Evolutionary conservation across 37 sponge, comb jelly and placozoan genomes (phyloP).

Genomic region (Crambe crambe): DNA sequence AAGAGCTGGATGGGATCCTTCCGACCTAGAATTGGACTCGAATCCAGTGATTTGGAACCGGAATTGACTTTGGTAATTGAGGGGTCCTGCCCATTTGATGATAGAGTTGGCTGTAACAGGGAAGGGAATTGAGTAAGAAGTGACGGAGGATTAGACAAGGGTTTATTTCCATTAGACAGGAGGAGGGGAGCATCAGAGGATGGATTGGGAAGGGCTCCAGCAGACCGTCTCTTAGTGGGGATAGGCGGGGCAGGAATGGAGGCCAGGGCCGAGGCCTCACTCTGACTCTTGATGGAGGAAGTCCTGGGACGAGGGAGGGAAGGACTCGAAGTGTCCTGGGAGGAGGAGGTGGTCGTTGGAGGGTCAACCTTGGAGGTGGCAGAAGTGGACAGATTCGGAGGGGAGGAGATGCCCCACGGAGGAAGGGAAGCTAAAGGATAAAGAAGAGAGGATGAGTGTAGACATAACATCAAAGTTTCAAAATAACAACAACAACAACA

Average conservation of each 20-base stretch:
- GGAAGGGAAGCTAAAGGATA: background rate
- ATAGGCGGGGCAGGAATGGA: background rate
- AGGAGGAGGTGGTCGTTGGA: background rate
- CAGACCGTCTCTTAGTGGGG: background rate
- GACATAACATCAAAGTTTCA: no score
- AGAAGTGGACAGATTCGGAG: background rate
- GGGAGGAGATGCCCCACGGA: background rate
- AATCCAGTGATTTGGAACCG: constrained; percentile 6
- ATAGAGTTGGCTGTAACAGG: background rate
- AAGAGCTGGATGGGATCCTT: background rate
- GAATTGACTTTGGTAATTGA: no score
- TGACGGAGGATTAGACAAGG: no score
- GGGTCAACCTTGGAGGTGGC: background rate
- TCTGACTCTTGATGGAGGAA: background rate
- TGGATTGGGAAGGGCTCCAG: background rate
- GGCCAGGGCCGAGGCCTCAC: background rate
- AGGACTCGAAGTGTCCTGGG: background rate
- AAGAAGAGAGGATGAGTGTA: no score
- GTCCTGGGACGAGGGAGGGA: background rate
- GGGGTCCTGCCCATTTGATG: background rate
- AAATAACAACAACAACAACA: no score
- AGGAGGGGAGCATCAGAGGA: background rate
- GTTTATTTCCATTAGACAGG: background rate
- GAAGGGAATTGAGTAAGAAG: background rate
- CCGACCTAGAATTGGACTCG: background rate